Percentiles rank a stretch among this genome's conserved stretches.
Conservation (phyloP, 2,888 invertebrate genomes). For the Noctuana brunneofusca region DNA sequence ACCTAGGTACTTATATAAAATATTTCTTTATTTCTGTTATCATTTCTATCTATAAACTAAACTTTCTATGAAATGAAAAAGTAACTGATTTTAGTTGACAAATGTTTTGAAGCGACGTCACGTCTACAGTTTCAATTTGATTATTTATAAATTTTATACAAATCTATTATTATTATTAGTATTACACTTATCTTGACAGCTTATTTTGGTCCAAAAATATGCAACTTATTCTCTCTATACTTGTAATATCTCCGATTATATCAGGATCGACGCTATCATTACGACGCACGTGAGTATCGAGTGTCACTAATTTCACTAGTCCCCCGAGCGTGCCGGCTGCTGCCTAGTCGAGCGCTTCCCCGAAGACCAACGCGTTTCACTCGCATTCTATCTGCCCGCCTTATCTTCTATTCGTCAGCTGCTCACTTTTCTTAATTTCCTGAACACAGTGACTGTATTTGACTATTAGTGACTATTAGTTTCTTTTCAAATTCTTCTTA, state of each 20-base stretch:
- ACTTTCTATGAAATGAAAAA: too few species aligned
- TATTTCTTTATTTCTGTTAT: too few species aligned
- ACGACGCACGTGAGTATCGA: not conserved
- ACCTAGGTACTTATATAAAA: too few species aligned
- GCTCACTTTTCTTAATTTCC: not conserved
- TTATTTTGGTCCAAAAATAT: not conserved
- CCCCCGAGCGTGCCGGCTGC: constrained; percentile 11
- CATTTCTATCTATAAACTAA: too few species aligned
- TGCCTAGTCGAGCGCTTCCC: constrained; percentile 7
- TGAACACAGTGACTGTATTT: not conserved
- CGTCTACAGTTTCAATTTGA: too few species aligned
- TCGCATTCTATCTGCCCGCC: constrained; percentile 12
- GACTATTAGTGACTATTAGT: not conserved
- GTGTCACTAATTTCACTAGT: constrained; percentile 18
- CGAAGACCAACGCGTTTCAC: constrained; percentile 21
- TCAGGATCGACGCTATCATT: not conserved
- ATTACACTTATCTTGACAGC: not conserved
- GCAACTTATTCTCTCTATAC: not conserved
- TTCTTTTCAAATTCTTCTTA: not conserved
- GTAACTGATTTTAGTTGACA: too few species aligned
- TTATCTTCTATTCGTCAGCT: not conserved
- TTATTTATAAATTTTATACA: too few species aligned
- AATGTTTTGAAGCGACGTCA: too few species aligned
- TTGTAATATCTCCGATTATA: not conserved
- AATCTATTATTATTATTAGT: too few species aligned